Conservation (phyloP, 1,140 invertebrate genomes). For the Panulirus ornatus region DNA sequence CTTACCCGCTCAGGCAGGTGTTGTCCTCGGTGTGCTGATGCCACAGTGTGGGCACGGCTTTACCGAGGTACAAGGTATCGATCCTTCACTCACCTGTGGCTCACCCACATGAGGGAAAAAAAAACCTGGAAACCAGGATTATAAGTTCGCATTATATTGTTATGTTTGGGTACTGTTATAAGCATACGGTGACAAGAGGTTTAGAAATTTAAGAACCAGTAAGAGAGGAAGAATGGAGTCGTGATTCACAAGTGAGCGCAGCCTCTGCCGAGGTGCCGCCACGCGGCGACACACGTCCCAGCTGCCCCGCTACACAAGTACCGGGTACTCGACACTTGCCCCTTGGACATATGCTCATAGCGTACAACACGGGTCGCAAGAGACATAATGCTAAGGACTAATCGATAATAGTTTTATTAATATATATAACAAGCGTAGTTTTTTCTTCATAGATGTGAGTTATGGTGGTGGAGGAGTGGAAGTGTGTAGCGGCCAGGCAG, state of each 20-base stretch:
- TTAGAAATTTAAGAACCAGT: too few species aligned
- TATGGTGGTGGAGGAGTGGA: not conserved
- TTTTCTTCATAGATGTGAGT: too few species aligned
- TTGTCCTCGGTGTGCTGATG: constrained; percentile 34
- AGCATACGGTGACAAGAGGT: too few species aligned
- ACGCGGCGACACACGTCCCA: not conserved
- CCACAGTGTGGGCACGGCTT: constrained; percentile 24
- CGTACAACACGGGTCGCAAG: not conserved
- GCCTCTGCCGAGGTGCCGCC: not conserved
- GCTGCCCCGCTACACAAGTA: not conserved
- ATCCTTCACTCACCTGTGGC: too few species aligned
- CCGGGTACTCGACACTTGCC: not conserved
- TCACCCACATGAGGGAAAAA: too few species aligned
- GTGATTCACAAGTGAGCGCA: not conserved
- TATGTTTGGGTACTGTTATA: too few species aligned
- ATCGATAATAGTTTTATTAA: too few species aligned
- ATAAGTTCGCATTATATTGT: too few species aligned
- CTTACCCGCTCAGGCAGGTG: constrained; percentile 1
- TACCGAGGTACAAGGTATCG: not conserved
- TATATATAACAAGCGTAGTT: too few species aligned
- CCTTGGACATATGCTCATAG: not conserved
- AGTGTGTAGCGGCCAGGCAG: too few species aligned
- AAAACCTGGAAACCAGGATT: too few species aligned
- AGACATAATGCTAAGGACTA: too few species aligned
- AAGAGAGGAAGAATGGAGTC: not conserved